Evolutionary conservation across 2,797 vertebrate species (phyloP).

Genomic region (Hydrocynus forskahlii): DNA sequence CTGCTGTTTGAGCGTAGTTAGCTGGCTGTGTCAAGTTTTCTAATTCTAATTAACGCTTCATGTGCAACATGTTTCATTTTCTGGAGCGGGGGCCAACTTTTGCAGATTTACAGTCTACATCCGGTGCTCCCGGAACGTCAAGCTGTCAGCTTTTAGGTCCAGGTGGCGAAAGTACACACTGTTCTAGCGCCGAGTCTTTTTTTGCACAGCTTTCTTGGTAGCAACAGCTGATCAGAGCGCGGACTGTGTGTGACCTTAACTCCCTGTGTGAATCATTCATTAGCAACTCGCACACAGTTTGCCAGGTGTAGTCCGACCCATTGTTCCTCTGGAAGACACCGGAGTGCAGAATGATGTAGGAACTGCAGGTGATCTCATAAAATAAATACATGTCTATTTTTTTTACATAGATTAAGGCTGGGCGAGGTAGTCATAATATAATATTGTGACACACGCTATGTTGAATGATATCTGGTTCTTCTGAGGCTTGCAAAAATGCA

Average conservation of each 20-base stretch:
- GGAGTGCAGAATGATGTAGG: conserved; percentile 12
- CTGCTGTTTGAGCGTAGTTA: background rate
- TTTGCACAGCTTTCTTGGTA: conserved; percentile 46
- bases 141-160: conserved; percentile 70
- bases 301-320: conserved; percentile 39
- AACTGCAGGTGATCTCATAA: background rate
- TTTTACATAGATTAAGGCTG: background rate
- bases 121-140: conserved; percentile 64
- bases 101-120: conserved; percentile 61
- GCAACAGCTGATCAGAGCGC: conserved; percentile 68
- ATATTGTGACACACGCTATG: too few species aligned
- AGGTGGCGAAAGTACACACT: conserved; percentile 69
- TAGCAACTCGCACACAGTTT: conserved; percentile 61
- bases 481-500: too few species aligned
- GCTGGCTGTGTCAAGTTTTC: background rate
- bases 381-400: background rate
- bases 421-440: too few species aligned
- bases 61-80: conserved; percentile 61
- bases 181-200: conserved; percentile 51
- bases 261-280: conserved; percentile 75
- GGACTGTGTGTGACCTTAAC: conserved; percentile 65
- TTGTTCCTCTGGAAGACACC: conserved; percentile 18
- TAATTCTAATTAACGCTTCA: conserved; percentile 61
- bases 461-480: too few species aligned
- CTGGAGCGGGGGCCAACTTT: conserved; percentile 58